phyloP scores from a whole-genome alignment of 2,888 invertebrate species.

The Steinernema carpocapsae region DNA sequence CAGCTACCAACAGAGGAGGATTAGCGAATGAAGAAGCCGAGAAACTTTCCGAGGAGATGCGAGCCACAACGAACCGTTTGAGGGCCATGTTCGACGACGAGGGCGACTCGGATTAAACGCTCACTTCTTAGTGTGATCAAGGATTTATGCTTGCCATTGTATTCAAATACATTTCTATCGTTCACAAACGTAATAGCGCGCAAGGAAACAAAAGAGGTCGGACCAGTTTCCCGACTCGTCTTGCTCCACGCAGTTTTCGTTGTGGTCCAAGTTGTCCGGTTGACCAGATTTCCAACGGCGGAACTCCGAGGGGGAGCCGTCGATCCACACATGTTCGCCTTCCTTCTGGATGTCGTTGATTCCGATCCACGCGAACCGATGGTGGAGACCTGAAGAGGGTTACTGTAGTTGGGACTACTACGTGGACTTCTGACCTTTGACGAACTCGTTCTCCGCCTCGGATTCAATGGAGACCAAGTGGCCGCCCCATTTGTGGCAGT shows the following conservation, averaged over 20 bases:
- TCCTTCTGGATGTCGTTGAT: constrained; percentile 57
- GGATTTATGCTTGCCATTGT: background rate
- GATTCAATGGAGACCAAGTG: constrained; percentile 50
- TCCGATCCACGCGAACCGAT: constrained; percentile 51
- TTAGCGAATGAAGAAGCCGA: constrained; percentile 10
- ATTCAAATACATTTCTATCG: constrained; percentile 29
- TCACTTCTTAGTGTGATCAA: background rate
- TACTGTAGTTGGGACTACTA: background rate
- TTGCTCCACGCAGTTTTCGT: constrained; percentile 57
- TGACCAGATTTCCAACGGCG: constrained; percentile 44
- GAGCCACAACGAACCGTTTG: constrained; percentile 13
- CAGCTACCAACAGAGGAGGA: background rate
- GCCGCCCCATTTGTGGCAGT: constrained; percentile 53
- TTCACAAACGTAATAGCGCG: constrained; percentile 53
- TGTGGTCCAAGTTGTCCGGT: constrained; percentile 56
- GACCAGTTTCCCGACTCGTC: constrained; percentile 49
- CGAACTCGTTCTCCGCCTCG: constrained; percentile 46
- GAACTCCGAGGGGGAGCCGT: constrained; percentile 37
- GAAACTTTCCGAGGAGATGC: constrained; percentile 13
- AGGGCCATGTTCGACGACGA: constrained; percentile 33
- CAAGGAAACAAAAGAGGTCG: constrained; percentile 51
- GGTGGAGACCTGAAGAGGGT: constrained; percentile 30
- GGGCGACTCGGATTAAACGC: constrained; percentile 1
- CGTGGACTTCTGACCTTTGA: constrained; percentile 38
- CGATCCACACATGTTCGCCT: constrained; percentile 47